Evolutionary conservation across 2,888 invertebrate genomes (phyloP).

Genomic region (Trichogramma dendrolimi): DNA sequence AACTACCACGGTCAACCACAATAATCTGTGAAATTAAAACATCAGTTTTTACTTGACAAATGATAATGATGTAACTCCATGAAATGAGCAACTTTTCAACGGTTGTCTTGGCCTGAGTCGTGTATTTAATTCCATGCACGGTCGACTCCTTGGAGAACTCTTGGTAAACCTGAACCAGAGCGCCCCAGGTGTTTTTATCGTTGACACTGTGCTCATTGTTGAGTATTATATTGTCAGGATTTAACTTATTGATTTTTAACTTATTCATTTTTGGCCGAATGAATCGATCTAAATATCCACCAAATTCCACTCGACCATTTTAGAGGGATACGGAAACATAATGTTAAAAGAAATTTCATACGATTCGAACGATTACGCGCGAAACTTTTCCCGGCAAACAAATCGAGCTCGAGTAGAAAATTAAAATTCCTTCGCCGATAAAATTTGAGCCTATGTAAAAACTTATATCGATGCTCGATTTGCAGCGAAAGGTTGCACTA

Average conservation of each 20-base stretch:
- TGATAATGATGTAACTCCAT: not conserved
- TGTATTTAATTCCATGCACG: slow-evolving; percentile 39
- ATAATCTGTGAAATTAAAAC: slow-evolving; percentile 27
- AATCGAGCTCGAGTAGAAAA: too few relatives aligned
- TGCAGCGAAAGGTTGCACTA: too few relatives aligned
- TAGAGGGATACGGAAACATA: not conserved
- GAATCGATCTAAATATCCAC: slow-evolving; percentile 2
- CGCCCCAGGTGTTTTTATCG: slow-evolving; percentile 23
- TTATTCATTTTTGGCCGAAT: not conserved
- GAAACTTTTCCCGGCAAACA: too few relatives aligned
- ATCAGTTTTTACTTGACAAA: not conserved
- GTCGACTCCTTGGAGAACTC: slow-evolving; percentile 38
- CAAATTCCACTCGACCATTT: slow-evolving; percentile 9
- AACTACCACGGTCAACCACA: slow-evolving; percentile 36
- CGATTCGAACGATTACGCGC: too few relatives aligned
- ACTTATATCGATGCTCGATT: too few relatives aligned
- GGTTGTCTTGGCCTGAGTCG: slow-evolving; percentile 33
- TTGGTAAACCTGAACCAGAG: slow-evolving; percentile 31
- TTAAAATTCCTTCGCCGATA: too few relatives aligned
- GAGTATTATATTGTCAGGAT: not conserved
- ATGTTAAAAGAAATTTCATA: not conserved
- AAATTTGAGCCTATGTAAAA: too few relatives aligned
- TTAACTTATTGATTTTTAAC: not conserved
- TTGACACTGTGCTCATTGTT: not conserved
- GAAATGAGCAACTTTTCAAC: slow-evolving; percentile 29